These are phyloP conservation scores for Pseudotriccus pelzelni DNA, from an alignment of 2,797 vertebrate genomes.

Conservation along the genomic window DNA sequence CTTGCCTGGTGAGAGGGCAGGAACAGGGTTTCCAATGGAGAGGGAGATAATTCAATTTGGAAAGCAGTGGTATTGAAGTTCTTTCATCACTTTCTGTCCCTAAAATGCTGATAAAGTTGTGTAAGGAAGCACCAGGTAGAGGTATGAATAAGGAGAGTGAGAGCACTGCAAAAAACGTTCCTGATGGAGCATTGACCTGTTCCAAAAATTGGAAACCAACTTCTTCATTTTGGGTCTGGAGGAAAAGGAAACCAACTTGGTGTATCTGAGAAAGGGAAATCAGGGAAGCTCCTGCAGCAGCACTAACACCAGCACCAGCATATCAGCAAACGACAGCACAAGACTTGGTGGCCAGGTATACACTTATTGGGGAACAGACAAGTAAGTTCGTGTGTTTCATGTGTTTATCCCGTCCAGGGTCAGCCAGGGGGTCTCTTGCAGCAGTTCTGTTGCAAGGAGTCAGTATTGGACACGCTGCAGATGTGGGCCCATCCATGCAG, in stretches of 20 bases:
- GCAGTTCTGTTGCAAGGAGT: neutral
- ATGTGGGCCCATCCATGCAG: fast-evolving
- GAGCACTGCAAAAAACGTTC: neutral
- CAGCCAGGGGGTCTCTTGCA: fast-evolving
- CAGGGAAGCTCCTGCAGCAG: neutral
- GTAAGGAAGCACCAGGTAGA: neutral
- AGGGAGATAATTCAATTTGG: neutral
- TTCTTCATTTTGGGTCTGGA: neutral
- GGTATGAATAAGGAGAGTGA: neutral
- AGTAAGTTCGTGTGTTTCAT: neutral
- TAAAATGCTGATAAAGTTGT: neutral
- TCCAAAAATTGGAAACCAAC: neutral
- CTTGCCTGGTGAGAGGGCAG: neutral
- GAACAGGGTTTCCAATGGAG: neutral
- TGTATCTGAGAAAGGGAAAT: neutral
- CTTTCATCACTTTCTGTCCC: neutral
- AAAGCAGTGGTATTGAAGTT: neutral
- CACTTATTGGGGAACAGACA: neutral
- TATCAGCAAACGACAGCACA: neutral
- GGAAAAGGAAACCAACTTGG: neutral
- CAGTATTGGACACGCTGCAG: neutral
- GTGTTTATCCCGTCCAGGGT: neutral
- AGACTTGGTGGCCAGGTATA: fast-evolving
- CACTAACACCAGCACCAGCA: neutral
- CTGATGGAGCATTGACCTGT: neutral